phyloP scores from a whole-genome alignment of 1,140 invertebrate genomes.

The Heliothis subflexa region DNA sequence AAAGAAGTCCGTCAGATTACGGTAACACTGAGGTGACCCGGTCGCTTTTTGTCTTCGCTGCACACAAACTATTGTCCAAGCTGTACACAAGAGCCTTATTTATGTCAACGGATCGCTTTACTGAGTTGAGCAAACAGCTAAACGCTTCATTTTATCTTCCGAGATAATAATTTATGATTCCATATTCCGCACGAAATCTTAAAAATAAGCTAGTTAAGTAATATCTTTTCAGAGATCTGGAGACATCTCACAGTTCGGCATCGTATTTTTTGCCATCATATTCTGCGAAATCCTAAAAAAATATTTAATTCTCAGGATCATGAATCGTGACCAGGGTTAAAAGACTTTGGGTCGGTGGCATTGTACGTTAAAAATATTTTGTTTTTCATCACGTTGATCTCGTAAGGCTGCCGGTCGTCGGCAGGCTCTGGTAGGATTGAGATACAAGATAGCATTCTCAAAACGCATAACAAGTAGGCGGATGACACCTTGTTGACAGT shows the following conservation, averaged over 20 bases:
- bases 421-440: constrained; percentile 54
- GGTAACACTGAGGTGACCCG: constrained; percentile 68
- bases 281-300: constrained; percentile 63
- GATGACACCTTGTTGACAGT: constrained; percentile 60
- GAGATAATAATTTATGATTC: constrained; percentile 37
- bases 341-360: constrained; percentile 56
- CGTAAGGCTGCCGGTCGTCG: constrained; percentile 2
- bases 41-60: constrained; percentile 68
- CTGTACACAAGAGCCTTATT: constrained; percentile 34
- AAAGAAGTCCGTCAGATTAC: constrained; percentile 57
- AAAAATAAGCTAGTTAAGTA: constrained; percentile 51
- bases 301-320: constrained; percentile 65
- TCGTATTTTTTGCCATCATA: constrained; percentile 53
- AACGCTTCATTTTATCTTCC: constrained; percentile 30
- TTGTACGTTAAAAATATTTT: constrained; percentile 60
- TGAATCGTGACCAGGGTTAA: constrained; percentile 71
- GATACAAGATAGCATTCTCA: constrained; percentile 65
- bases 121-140: constrained; percentile 14
- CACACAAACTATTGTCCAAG: constrained; percentile 52
- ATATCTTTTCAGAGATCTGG: constrained; percentile 50
- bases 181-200: constrained; percentile 39
- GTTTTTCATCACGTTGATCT: constrained; percentile 65
- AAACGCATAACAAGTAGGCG: constrained; percentile 64
- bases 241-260: constrained; percentile 56
- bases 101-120: constrained; percentile 44